Conservation (phyloP, 2,113 vertebrate genomes). For the Phyllopteryx taeniolatus region DNA sequence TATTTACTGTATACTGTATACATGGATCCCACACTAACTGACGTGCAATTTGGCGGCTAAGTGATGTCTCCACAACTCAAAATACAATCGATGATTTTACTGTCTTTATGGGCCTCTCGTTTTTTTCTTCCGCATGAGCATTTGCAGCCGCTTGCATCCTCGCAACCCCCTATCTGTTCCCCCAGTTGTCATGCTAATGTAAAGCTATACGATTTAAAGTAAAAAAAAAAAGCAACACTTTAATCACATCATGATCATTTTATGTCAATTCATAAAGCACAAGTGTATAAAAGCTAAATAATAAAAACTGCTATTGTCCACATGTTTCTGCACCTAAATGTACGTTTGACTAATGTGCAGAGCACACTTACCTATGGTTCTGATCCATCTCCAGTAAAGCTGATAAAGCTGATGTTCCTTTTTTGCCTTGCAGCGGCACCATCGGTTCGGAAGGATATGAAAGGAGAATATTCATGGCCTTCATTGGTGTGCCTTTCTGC, state of each 20-base stretch:
- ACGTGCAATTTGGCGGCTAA: too few species aligned
- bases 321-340: neutral
- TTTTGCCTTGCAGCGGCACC: conserved; percentile 84
- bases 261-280: neutral
- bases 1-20: too few species aligned
- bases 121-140: too few species aligned
- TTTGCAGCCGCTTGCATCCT: too few species aligned
- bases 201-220: too few species aligned
- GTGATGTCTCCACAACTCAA: too few species aligned
- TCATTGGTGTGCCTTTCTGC: conserved; percentile 87
- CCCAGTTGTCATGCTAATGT: too few species aligned
- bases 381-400: conserved; percentile 94
- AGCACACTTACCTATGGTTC: conserved; percentile 87
- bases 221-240: too few species aligned
- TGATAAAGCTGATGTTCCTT: conserved; percentile 90
- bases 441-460: conserved; percentile 80
- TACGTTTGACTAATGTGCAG: neutral
- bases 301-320: neutral
- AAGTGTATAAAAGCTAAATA: neutral
- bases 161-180: too few species aligned
- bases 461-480: conserved; percentile 81
- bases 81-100: too few species aligned
- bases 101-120: too few species aligned
- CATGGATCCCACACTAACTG: too few species aligned
- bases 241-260: neutral